phyloP scores from a whole-genome alignment of 1,140 invertebrate species.

The Lanistes nyassanus region DNA sequence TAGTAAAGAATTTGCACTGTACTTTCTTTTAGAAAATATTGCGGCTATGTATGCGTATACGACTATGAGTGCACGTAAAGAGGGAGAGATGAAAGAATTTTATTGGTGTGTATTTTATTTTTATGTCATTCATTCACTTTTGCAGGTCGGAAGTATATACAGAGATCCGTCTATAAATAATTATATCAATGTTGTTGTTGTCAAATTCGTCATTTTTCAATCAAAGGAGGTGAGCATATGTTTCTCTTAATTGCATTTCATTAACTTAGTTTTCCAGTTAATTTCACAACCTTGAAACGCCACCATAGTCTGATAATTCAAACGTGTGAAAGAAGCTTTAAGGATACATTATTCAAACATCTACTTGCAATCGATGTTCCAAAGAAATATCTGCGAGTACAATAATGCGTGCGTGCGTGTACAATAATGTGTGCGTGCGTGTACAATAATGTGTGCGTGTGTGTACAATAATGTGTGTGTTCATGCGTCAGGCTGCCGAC shows the following conservation, averaged over 20 bases:
- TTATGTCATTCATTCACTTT: background rate
- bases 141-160: conserved; percentile 73
- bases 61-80: too few species aligned
- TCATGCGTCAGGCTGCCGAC: too few species aligned
- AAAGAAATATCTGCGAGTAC: background rate
- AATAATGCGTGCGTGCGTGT: background rate
- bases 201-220: conserved; percentile 82
- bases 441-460: too few species aligned
- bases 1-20: too few species aligned
- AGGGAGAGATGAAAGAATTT: too few species aligned
- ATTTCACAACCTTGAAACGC: too few species aligned
- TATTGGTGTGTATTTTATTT: background rate
- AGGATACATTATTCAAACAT: background rate
- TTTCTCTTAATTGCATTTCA: background rate
- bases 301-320: too few species aligned
- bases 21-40: too few species aligned
- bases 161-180: conserved; percentile 88
- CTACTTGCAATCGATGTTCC: too few species aligned
- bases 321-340: background rate
- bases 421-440: too few species aligned
- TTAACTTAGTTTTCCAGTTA: too few species aligned
- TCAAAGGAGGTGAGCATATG: conserved; percentile 69
- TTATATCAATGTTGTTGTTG: conserved; percentile 87
- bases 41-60: too few species aligned
- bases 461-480: conserved; percentile 1